These are phyloP conservation scores for Zaprionus kolodkinae DNA, from an alignment of 1,140 invertebrate genomes.

Conservation along the genomic window DNA sequence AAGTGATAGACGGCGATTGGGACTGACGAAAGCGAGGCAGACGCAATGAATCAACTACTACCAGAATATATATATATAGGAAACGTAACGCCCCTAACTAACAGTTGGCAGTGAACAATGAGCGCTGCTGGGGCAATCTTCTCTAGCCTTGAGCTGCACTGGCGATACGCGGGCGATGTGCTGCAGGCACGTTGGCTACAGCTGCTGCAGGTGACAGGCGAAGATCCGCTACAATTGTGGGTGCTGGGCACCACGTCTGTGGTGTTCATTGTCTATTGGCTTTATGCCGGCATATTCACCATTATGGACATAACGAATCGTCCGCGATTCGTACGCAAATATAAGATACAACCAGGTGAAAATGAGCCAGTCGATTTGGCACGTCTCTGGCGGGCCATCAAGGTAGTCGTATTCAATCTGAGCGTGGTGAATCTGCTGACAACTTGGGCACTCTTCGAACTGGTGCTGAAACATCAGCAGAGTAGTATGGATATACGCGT, in stretches of 20 bases:
- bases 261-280: slow-evolving; percentile 89
- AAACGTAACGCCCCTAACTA: background rate
- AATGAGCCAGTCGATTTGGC: slow-evolving; percentile 89
- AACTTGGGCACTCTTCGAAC: slow-evolving; percentile 86
- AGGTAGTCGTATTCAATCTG: slow-evolving; percentile 91
- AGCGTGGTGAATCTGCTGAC: slow-evolving; percentile 88
- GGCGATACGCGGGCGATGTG: slow-evolving; percentile 52
- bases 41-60: background rate
- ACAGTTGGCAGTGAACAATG: slow-evolving; percentile 32
- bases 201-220: slow-evolving; percentile 65
- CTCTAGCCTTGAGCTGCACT: slow-evolving; percentile 30
- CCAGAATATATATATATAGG: too few relatives aligned
- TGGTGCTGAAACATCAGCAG: slow-evolving; percentile 85
- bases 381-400: slow-evolving; percentile 85
- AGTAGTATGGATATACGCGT: slow-evolving; percentile 85
- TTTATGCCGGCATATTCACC: slow-evolving; percentile 89
- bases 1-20: background rate
- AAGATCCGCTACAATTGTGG: slow-evolving; percentile 87
- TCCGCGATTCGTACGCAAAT: slow-evolving; percentile 88
- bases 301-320: slow-evolving; percentile 90
- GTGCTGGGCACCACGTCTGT: slow-evolving; percentile 87
- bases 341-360: slow-evolving; percentile 92
- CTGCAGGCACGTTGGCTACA: slow-evolving; percentile 53
- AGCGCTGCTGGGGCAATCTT: slow-evolving; percentile 10
- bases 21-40: background rate